Percentiles rank a stretch among this genome's conserved stretches.
These are phyloP conservation scores for Oophaga sylvatica DNA, from an alignment of 2,797 vertebrate genomes.

Conservation along the genomic window DNA sequence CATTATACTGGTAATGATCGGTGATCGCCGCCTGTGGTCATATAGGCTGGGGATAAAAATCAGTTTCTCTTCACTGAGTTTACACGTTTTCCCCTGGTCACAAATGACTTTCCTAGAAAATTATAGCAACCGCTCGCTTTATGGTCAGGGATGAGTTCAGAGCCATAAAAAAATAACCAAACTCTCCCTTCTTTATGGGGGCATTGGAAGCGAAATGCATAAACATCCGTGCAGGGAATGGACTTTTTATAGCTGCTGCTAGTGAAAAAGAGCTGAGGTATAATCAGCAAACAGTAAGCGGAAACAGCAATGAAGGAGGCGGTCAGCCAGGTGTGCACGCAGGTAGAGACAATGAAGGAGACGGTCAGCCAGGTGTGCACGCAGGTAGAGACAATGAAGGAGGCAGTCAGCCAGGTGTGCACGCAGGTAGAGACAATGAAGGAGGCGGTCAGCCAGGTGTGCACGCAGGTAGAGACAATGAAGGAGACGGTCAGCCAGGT, in stretches of 20 bases:
- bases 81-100: slow-evolving; percentile 2
- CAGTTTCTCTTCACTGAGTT: not conserved
- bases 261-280: slow-evolving; percentile 35
- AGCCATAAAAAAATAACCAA: slow-evolving; percentile 45
- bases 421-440: too few relatives aligned
- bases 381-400: too few relatives aligned
- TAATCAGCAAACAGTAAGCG: slow-evolving; percentile 47
- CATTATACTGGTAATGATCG: slow-evolving; percentile 9
- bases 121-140: slow-evolving; percentile 56
- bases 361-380: too few relatives aligned
- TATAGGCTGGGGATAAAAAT: not conserved
- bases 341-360: too few relatives aligned
- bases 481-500: too few relatives aligned
- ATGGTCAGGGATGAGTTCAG: slow-evolving; percentile 35
- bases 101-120: slow-evolving; percentile 35
- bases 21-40: not conserved
- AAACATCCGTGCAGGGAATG: slow-evolving; percentile 52
- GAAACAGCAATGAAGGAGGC: slow-evolving; percentile 12
- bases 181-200: slow-evolving; percentile 40
- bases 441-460: too few relatives aligned
- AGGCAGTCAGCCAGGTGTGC: too few relatives aligned
- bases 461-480: too few relatives aligned
- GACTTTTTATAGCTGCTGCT: slow-evolving; percentile 54
- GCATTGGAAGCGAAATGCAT: slow-evolving; percentile 36
- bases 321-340: too few relatives aligned